Conservation (phyloP, 2,113 vertebrate species). For the Rutilus rutilus region DNA sequence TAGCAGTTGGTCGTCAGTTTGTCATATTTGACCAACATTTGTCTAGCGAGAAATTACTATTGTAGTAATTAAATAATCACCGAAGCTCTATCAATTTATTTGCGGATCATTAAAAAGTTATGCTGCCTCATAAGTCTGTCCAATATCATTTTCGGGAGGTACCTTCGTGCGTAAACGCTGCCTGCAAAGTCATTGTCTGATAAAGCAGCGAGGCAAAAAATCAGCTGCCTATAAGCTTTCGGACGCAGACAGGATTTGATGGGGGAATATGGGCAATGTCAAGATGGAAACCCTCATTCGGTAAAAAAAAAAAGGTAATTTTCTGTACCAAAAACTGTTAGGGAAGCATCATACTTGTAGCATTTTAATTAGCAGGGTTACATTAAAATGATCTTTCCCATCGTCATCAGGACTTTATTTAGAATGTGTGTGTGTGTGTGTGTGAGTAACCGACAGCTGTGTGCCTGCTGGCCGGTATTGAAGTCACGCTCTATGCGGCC, state of each 20-base stretch:
- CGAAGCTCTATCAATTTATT: no score
- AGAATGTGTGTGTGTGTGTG: conserved; percentile 27
- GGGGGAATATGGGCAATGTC: background rate
- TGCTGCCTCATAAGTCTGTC: no score
- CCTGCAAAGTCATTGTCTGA: no score
- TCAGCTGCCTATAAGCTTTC: no score
- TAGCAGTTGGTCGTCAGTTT: no score
- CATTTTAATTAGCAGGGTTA: background rate
- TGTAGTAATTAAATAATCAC: no score
- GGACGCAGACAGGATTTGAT: background rate
- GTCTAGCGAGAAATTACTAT: no score
- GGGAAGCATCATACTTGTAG: background rate
- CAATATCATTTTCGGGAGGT: no score
- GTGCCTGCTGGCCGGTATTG: conserved; percentile 44
- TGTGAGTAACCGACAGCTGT: conserved; percentile 47
- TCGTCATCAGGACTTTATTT: conserved; percentile 8
- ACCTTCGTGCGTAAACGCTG: no score
- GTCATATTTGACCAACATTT: no score
- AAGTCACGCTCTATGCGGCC: conserved; percentile 27
- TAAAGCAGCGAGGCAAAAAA: no score
- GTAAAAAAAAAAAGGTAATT: background rate
- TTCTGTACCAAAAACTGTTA: background rate
- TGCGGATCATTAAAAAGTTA: no score
- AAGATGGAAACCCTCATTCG: background rate
- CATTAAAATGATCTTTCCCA: background rate